Base-by-base conservation (phyloP, 1,140 invertebrate genomes). In the Megathymus violae region DNA sequence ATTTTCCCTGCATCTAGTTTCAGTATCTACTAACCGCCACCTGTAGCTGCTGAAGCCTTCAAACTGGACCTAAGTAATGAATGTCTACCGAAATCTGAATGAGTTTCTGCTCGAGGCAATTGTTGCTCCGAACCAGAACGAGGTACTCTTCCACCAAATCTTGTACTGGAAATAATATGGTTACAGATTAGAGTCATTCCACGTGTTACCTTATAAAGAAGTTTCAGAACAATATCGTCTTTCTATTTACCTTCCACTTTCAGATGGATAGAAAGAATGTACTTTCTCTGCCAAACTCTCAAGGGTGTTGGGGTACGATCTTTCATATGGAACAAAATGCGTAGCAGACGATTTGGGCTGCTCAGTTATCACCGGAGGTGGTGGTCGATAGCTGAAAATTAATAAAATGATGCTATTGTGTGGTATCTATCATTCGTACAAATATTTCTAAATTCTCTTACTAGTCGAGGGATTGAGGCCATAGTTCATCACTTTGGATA, bases 201-300 rank as follows among this genome's bases (percentile, higher is more conserved):
- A n/a, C n/a, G n/a, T n/a, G n/a, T n/a, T n/a, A n/a, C n/a, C n/a
- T n/a, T n/a, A n/a, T n/a, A n/a, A n/a, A n/a, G n/a, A n/a, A n/a
- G n/a, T n/a, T n/a, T n/a, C n/a, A n/a, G n/a, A n/a, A 4, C 14
- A 52, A 47, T 41, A 25, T 50, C 5, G 34, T 13, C n/a, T 22
- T n/a, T 19, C 43, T n/a, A n/a, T 44, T 73, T 69, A 90, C 88
- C 88, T 84, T 69, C 93, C 94, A 76, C 94, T 94, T n/a, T 90
- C 86, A 11, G 81, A 64, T 4, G 85, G 86, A 86, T 96, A 96
- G 84, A 96, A 96, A 41, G 96, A 96, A 82, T 97, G 96, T 46
- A 97, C 96, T 92, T 97, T 97, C 85, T 98, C 97, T 0, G 97
- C 96, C 1, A 98, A 92, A 76, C 96, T 97, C 82, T 98, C 97